phyloP scores from a whole-genome alignment of 2,797 vertebrate genomes.

The Hoplostethus atlanticus region DNA sequence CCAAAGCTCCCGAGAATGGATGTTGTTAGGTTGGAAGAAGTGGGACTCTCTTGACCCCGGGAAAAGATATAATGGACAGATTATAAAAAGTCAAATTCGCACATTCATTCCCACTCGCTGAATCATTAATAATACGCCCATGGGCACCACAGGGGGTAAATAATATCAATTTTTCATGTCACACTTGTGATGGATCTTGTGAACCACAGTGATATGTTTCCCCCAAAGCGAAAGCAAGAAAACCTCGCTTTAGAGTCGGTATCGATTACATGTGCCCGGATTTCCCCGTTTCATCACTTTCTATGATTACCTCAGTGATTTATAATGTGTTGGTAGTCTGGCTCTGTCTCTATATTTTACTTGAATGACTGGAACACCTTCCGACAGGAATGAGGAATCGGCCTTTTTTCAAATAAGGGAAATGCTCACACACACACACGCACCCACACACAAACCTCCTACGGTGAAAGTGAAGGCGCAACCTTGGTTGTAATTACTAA shows the following conservation, averaged over 20 bases:
- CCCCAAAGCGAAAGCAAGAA: slow-evolving; percentile 44
- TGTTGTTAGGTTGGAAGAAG: no score
- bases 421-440: not conserved
- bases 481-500: no score
- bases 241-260: slow-evolving; percentile 46
- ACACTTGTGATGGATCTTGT: slow-evolving; percentile 44
- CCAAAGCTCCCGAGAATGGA: not conserved
- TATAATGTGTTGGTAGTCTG: slow-evolving; percentile 42
- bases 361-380: slow-evolving; percentile 50
- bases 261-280: slow-evolving; percentile 56
- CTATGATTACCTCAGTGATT: slow-evolving; percentile 64
- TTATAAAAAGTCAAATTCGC: slow-evolving; percentile 8
- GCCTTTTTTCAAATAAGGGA: not conserved
- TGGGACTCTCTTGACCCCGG: no score
- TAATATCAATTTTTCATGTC: slow-evolving; percentile 62
- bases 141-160: slow-evolving; percentile 46
- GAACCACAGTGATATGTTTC: slow-evolving; percentile 52
- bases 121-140: slow-evolving; percentile 39
- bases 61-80: not conserved
- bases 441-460: not conserved
- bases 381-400: slow-evolving; percentile 18
- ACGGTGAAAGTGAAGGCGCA: slow-evolving; percentile 4
- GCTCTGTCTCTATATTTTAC: slow-evolving; percentile 34
- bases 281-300: slow-evolving; percentile 62
- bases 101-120: slow-evolving; percentile 14